Conservation (phyloP, 2,888 invertebrate genomes). For the Cosmorhoe ocellata region DNA sequence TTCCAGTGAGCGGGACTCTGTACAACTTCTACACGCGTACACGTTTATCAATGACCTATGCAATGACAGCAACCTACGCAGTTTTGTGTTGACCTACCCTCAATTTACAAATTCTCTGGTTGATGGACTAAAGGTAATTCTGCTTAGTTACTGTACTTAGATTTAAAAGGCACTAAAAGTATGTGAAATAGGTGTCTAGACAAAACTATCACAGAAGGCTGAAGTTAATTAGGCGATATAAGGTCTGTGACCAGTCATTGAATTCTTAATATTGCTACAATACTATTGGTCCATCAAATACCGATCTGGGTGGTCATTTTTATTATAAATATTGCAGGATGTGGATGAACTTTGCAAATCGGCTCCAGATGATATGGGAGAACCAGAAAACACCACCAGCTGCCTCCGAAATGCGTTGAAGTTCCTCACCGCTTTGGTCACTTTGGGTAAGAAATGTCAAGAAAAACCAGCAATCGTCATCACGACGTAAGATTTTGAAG, state of each 20-base stretch:
- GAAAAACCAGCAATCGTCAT: too few species aligned
- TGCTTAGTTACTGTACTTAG: too few species aligned
- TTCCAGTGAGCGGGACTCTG: slow-evolving; percentile 66
- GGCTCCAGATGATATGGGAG: slow-evolving; percentile 52
- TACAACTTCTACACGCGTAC: slow-evolving; percentile 68
- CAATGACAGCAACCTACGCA: slow-evolving; percentile 54
- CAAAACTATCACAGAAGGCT: too few species aligned
- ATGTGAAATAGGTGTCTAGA: too few species aligned
- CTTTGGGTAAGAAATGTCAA: slow-evolving; percentile 52
- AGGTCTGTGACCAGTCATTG: too few species aligned
- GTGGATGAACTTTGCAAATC: slow-evolving; percentile 51
- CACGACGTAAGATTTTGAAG: too few species aligned
- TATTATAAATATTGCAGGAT: slow-evolving; percentile 46
- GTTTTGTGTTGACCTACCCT: slow-evolving; percentile 64
- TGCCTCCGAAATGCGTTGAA: slow-evolving; percentile 65
- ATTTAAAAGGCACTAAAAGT: too few species aligned
- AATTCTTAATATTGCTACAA: too few species aligned
- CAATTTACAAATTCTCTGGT: slow-evolving; percentile 53
- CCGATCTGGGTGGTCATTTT: too few species aligned
- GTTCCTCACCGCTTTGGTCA: slow-evolving; percentile 64
- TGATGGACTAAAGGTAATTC: slow-evolving; percentile 63
- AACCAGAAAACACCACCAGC: slow-evolving; percentile 52
- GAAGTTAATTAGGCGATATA: too few species aligned
- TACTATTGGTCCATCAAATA: too few species aligned
- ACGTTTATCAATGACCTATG: slow-evolving; percentile 72